phyloP scores from a whole-genome alignment of 1,140 invertebrate species.

The Bombus difficillimus region DNA sequence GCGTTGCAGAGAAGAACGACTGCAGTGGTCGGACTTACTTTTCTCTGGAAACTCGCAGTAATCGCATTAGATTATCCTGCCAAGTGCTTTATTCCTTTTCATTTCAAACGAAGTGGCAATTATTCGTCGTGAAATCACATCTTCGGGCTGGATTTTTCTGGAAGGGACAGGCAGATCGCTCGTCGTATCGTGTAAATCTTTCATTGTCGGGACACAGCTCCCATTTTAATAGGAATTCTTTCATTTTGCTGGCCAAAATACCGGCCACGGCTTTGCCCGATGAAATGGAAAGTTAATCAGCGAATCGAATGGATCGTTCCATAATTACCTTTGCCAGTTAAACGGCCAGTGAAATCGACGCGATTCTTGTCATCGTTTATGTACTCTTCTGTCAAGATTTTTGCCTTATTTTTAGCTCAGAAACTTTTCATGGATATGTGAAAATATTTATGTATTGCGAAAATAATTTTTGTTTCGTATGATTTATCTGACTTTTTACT shows the following conservation, averaged over 20 bases:
- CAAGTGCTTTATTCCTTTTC: slow-evolving; percentile 43
- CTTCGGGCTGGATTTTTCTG: slow-evolving; percentile 32
- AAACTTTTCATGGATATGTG: not conserved
- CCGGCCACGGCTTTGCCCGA: not conserved
- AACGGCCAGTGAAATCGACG: too few relatives aligned
- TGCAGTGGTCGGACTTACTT: not conserved
- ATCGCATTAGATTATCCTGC: slow-evolving; percentile 39
- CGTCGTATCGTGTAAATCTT: slow-evolving; percentile 42
- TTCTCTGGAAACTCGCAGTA: slow-evolving; percentile 5
- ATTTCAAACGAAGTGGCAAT: slow-evolving; percentile 36
- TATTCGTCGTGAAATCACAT: slow-evolving; percentile 41
- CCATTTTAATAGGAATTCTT: slow-evolving; percentile 34
- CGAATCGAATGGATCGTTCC: not conserved
- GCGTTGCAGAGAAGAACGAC: not conserved
- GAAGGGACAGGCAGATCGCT: slow-evolving; percentile 22
- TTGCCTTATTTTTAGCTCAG: not conserved
- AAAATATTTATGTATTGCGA: not conserved
- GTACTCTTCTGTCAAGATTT: not conserved
- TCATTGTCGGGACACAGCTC: not conserved
- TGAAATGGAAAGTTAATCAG: slow-evolving; percentile 5
- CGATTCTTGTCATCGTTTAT: not conserved
- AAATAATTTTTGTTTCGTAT: not conserved
- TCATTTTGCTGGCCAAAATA: not conserved
- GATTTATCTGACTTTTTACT: not conserved
- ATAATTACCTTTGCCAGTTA: not conserved